Evolutionary conservation across 2,797 vertebrate genomes (phyloP), one percentile per base, ranked within the genome.

Genomic region (Hippoglossus hippoglossus): DNA sequence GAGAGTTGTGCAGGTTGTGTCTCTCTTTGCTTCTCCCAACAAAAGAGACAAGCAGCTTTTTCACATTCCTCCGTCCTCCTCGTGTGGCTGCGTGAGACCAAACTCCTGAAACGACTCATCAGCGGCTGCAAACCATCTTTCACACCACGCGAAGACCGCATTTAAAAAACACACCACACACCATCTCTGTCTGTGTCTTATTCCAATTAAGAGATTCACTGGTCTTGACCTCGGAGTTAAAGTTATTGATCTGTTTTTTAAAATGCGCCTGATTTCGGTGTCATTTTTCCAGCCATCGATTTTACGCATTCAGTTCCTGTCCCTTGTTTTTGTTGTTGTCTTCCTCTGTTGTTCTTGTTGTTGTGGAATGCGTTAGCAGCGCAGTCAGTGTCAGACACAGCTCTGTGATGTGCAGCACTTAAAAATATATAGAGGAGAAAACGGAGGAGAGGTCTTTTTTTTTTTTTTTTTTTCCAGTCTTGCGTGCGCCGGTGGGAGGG

Each of bases 401-500:
- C 71, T 26, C 12, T 11, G 58, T 75, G 0, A 80, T 70, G 52
- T 76, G 67, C 24, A 24, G 63, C n/a, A 63, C 44, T 19, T 57
- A 13, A 11, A 39, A 13, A 39, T 12, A 39, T 13, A 12, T 13
- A 4, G 26, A 41, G 8, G 34, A n/a, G 1, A 18, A 16, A 24
- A 24, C 7, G 5, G n/a, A 59, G 60, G 58, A 61, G 55, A 63
- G 65, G 22, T 65, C 7, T 77, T n/a, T 56, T 44, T 77, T 56
- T 31, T 77, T n/a, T 56, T 44, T 77, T 56, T 31, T 31, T 31
- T 12, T 3, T 12, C 36, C 12, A 39, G 36, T 39, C 44, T 46
- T 46, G 44, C 44, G 11, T 53, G 76, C 56, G 54, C 67, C 50
- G 36, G 80, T 79, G 79, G 85, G 85, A 85, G 78, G 85, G 86